phyloP scores from a whole-genome alignment of 2,113 vertebrate genomes.

The Heliornis fulica region DNA sequence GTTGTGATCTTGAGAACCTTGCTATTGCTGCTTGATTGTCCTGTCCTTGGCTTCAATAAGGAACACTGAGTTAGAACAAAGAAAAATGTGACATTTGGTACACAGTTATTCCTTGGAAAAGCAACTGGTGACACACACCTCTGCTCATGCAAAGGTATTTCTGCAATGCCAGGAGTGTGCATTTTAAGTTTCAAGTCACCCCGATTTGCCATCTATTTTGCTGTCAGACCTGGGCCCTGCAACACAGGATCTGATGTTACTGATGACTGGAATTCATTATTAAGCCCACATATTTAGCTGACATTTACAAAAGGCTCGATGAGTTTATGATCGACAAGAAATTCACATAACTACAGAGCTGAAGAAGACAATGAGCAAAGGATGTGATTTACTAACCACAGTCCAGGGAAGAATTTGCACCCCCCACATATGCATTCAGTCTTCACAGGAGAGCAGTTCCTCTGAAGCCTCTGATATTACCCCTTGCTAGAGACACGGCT shows the following conservation, averaged over 20 bases:
- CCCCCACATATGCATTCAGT: not conserved
- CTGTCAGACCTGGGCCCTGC: not conserved
- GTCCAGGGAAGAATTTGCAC: not conserved
- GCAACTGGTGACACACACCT: not conserved
- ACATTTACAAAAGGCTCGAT: not conserved
- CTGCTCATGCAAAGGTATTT: not conserved
- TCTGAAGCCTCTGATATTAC: not conserved
- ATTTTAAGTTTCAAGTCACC: not conserved
- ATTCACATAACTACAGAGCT: not conserved
- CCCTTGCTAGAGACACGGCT: not conserved
- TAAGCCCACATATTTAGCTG: not conserved
- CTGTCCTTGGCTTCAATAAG: not conserved
- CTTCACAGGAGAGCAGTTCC: not conserved
- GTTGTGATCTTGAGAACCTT: not conserved
- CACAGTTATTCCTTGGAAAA: not conserved
- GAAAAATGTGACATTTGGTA: not conserved
- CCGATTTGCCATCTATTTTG: not conserved
- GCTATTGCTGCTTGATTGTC: not conserved
- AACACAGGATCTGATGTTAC: not conserved
- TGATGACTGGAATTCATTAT: not conserved
- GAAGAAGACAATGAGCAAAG: not conserved
- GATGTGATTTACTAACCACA: not conserved
- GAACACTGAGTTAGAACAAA: not conserved
- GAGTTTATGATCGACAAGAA: not conserved
- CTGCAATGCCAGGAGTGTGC: not conserved